Evolutionary conservation across 1,140 invertebrate genomes (phyloP).

Genomic region (Delia radicum): DNA sequence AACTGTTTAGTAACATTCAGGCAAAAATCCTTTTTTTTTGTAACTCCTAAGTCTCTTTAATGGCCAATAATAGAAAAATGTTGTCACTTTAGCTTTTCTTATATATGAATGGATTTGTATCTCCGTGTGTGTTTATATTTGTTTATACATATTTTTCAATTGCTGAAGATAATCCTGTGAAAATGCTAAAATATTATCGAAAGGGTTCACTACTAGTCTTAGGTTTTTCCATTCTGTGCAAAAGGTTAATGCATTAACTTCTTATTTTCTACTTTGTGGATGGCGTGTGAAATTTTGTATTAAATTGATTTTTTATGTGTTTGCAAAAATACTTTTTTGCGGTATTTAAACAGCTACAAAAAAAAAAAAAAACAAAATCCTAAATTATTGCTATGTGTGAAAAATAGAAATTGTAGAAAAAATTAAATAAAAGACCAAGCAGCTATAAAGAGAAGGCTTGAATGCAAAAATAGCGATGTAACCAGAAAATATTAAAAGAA

Average conservation of each 20-base stretch:
- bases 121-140: neutral
- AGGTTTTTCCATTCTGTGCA: neutral
- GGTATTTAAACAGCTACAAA: too few relatives aligned
- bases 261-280: neutral
- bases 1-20: neutral
- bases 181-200: constrained; percentile 51
- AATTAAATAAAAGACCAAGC: too few relatives aligned
- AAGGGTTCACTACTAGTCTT: neutral
- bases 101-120: neutral
- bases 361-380: too few relatives aligned
- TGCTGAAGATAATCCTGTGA: constrained; percentile 51
- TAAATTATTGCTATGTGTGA: too few relatives aligned
- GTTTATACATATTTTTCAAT: constrained; percentile 51
- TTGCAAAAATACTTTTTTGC: too few relatives aligned
- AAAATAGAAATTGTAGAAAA: too few relatives aligned
- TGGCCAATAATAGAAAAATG: constrained; percentile 57
- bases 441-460: too few relatives aligned
- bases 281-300: neutral
- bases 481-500: too few relatives aligned
- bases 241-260: neutral
- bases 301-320: neutral
- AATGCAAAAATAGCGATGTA: too few relatives aligned
- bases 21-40: neutral
- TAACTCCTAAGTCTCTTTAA: constrained; percentile 51
- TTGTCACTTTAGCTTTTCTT: constrained; percentile 49